Evolutionary conservation across 2,888 invertebrate species (phyloP).

Genomic region (Hypercompe scribonia): DNA sequence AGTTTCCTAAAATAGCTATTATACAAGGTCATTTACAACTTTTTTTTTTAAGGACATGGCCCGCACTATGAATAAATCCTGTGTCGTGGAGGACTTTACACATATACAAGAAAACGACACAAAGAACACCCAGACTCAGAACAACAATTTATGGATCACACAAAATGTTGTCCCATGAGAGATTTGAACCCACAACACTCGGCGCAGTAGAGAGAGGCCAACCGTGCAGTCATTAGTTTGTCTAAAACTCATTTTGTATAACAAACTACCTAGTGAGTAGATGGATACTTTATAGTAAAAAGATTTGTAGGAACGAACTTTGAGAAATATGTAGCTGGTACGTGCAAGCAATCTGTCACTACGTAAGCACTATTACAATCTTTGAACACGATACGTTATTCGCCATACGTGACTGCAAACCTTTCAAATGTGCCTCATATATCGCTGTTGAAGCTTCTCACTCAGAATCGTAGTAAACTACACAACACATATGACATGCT

Average conservation of each 20-base stretch:
- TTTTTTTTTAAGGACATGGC: no score
- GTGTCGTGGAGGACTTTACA: no score
- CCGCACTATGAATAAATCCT: no score
- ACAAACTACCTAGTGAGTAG: not conserved
- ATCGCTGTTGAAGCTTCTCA: slow-evolving; percentile 24
- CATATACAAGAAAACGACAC: no score
- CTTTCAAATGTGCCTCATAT: slow-evolving; percentile 29
- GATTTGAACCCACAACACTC: no score
- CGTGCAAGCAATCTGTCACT: slow-evolving; percentile 37
- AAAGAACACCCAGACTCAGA: no score
- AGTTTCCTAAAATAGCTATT: no score
- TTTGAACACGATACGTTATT: slow-evolving; percentile 40
- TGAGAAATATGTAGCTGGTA: slow-evolving; percentile 18
- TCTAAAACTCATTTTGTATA: not conserved
- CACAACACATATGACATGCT: slow-evolving; percentile 26
- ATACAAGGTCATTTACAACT: no score
- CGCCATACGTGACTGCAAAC: slow-evolving; percentile 38
- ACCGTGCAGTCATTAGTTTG: not conserved
- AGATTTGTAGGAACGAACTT: slow-evolving; percentile 11
- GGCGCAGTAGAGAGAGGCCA: no score
- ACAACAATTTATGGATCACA: no score
- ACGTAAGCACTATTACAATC: slow-evolving; percentile 27
- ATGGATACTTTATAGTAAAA: not conserved
- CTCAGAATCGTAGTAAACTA: slow-evolving; percentile 23
- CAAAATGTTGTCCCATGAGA: no score